phyloP scores from a whole-genome alignment of 2,888 invertebrate species.

The Agrochola circellaris region DNA sequence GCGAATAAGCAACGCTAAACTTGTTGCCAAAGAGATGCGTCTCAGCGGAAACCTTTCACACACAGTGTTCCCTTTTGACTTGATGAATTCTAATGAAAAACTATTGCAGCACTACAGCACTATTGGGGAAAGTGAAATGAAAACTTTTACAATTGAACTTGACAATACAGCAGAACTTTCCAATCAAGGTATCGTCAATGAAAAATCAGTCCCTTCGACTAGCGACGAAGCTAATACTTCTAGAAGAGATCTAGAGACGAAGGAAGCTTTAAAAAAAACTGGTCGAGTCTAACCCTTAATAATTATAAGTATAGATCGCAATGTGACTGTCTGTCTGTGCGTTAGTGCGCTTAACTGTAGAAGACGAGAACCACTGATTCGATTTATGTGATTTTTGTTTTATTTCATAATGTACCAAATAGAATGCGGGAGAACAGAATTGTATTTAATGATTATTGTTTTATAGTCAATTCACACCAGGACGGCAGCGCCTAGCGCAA shows the following conservation, averaged over 20 bases:
- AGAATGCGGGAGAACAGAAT: not conserved
- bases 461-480: not conserved
- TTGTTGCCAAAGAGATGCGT: slow-evolving; percentile 7
- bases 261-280: not conserved
- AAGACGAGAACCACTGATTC: not conserved
- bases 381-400: not conserved
- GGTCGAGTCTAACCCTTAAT: not conserved
- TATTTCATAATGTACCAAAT: not conserved
- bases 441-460: not conserved
- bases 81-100: not conserved
- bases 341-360: too few species aligned
- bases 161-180: slow-evolving; percentile 2
- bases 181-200: too few species aligned
- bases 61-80: not conserved
- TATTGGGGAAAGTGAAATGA: not conserved
- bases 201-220: not conserved
- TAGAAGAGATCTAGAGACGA: not conserved
- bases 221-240: not conserved
- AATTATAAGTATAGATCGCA: not conserved
- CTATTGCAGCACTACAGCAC: not conserved
- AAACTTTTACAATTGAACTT: slow-evolving; percentile 53
- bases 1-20: slow-evolving; percentile 77
- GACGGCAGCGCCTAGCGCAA: not conserved
- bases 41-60: not conserved
- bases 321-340: not conserved